phyloP scores from a whole-genome alignment of 1,140 invertebrate genomes.

The Manduca sexta region DNA sequence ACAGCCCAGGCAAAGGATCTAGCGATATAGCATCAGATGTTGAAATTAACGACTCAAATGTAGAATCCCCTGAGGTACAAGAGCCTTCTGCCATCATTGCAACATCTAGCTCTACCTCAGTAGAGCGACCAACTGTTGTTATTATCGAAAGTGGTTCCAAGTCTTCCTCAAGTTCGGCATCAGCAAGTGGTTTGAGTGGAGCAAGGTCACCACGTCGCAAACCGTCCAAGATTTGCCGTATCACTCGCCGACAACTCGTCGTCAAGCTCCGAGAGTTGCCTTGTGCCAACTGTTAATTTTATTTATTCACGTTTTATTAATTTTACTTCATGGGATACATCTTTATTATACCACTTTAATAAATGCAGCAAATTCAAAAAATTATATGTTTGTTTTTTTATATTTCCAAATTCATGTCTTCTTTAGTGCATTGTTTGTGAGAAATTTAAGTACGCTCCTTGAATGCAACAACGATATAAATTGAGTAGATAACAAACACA shows the following conservation, averaged over 20 bases:
- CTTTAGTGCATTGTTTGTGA: background rate
- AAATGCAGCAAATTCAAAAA: background rate
- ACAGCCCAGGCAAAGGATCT: background rate
- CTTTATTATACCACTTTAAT: constrained; percentile 17
- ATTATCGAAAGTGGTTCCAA: no score
- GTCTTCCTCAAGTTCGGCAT: background rate
- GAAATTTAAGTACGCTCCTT: background rate
- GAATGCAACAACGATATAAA: background rate
- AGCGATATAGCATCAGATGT: background rate
- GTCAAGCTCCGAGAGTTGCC: constrained; percentile 37
- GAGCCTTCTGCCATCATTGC: no score
- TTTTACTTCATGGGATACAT: constrained; percentile 30
- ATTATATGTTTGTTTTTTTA: no score
- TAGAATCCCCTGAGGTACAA: no score
- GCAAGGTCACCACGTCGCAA: no score
- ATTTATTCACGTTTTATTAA: constrained; percentile 8
- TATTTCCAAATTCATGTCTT: no score
- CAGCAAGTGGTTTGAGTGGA: background rate
- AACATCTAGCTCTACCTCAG: no score
- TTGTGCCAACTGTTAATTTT: constrained; percentile 36
- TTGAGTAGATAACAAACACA: background rate
- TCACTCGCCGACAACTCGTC: constrained; percentile 35
- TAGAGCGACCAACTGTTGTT: no score
- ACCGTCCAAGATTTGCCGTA: constrained; percentile 26
- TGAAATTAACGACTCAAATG: no score